phyloP scores from a whole-genome alignment of 2,888 invertebrate genomes.

The Caenorhabditis uteleia region DNA sequence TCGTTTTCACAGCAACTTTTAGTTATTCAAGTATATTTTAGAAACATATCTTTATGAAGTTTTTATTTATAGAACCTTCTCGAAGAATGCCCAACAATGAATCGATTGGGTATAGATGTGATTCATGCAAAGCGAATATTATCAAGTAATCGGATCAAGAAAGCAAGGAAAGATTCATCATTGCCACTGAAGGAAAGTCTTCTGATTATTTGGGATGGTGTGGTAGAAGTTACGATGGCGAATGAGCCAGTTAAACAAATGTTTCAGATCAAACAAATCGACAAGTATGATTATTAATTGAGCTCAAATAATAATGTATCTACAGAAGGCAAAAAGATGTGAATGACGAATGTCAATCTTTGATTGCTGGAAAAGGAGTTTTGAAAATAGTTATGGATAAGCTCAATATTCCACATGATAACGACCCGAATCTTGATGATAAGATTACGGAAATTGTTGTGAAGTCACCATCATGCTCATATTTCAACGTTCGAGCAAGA shows the following conservation, averaged over 20 bases:
- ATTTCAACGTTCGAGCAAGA: neutral
- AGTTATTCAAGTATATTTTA: slow-evolving; percentile 10
- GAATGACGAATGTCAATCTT: neutral
- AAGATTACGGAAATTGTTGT: neutral
- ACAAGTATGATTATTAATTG: too few relatives aligned
- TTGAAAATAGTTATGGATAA: neutral
- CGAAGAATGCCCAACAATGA: slow-evolving; percentile 20
- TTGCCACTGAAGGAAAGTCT: neutral
- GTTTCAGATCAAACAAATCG: neutral
- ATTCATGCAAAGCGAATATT: slow-evolving; percentile 9
- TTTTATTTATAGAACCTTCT: slow-evolving; percentile 11
- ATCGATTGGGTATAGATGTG: slow-evolving; percentile 13
- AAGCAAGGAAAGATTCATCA: neutral
- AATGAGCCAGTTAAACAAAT: neutral
- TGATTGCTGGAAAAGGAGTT: neutral
- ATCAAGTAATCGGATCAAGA: slow-evolving; percentile 6
- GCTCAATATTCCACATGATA: neutral
- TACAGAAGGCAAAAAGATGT: neutral
- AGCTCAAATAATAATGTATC: neutral
- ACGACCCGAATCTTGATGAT: neutral
- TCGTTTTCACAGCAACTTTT: slow-evolving; percentile 25
- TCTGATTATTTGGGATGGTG: slow-evolving; percentile 1
- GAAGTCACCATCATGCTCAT: neutral
- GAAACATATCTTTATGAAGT: neutral
- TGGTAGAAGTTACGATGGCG: neutral